Base-by-base conservation (phyloP, 2,888 invertebrate genomes). In the Leptopilina drosophilae region DNA sequence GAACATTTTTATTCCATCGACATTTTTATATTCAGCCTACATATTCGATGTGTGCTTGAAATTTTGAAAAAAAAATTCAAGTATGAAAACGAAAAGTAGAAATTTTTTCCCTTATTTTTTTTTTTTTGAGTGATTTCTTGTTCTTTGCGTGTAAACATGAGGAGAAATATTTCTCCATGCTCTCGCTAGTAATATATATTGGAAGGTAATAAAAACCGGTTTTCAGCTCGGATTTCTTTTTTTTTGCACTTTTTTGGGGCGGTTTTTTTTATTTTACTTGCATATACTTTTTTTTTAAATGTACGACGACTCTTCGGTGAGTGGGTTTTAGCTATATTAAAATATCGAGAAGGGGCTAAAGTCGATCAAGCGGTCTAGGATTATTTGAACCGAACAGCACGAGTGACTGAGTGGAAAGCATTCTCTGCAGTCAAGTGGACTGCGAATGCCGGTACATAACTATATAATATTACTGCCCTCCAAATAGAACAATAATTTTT, bases 351-450 rank as follows among this genome's bases (percentile, higher is more conserved):
- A 64, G 64, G 64, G 64, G 33, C 64, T 64, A 40, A 64, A 64
- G 64, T 15, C 33, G 56, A 73, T 73, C 56, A 73, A 73, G 69
- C 33, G 53, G 33, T 69, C 49, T 69, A 69, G 69, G 69, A 69
- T 69, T 49, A 33, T 53, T 62, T 69, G 26, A 26, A 73, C 53
- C 73, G 73, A 73, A 73, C 40, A 73, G 33, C 56, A 56, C 62
- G 62, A 62, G 20, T 73, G 56, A 69, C 69, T 69, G 69, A 69
- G 66, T 66, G 66, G 66, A 42, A 33, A 64, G 64, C 64, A 40
- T 42, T 7, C 42, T 49, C 49, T 66, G 42, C 66, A 69, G 69
- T 69, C 69, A 69, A 69, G 53, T 53, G 53, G 53, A 69, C 69
- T 53, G 69, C 49, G 69, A 42, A 67, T 64, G 64, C 64, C 64